These are phyloP conservation scores for Actinernus sp. DNA, from an alignment of 92 coral and sea anemone species.

Conservation along the genomic window DNA sequence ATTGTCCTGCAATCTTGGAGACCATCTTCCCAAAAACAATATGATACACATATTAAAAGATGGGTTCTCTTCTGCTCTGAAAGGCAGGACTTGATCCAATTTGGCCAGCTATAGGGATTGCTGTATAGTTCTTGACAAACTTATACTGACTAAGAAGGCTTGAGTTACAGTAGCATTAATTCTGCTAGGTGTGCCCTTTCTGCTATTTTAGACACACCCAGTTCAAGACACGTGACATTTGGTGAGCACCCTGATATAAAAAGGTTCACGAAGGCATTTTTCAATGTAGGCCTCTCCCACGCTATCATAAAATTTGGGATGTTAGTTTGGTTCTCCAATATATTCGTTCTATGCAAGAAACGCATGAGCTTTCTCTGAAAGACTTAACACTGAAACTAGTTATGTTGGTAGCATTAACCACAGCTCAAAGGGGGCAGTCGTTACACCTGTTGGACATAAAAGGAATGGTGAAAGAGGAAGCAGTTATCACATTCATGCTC, in stretches of 20 bases:
- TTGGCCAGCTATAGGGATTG: slow-evolving; percentile 35
- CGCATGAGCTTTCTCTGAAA: slow-evolving; percentile 19
- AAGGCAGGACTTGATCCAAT: slow-evolving; percentile 53
- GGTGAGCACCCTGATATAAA: slow-evolving; percentile 45
- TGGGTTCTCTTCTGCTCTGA: slow-evolving; percentile 60
- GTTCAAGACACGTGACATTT: slow-evolving; percentile 7
- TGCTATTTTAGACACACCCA: slow-evolving; percentile 3
- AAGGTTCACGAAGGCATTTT: slow-evolving; percentile 48
- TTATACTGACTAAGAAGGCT: slow-evolving; percentile 19
- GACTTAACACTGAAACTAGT: slow-evolving; percentile 14
- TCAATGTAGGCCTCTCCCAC: too few relatives aligned
- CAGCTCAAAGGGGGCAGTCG: slow-evolving; percentile 23
- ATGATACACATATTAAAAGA: slow-evolving; percentile 40
- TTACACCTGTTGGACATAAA: slow-evolving; percentile 14
- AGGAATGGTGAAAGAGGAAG: slow-evolving; percentile 11
- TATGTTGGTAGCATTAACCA: slow-evolving; percentile 9
- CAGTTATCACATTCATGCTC: slow-evolving; percentile 15
- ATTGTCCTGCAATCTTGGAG: slow-evolving; percentile 46
- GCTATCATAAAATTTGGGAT: slow-evolving; percentile 43
- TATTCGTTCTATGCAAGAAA: background rate
- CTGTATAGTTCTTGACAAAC: slow-evolving; percentile 46
- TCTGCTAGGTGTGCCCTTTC: slow-evolving; percentile 59
- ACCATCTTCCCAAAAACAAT: slow-evolving; percentile 43
- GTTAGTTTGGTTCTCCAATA: slow-evolving; percentile 14
- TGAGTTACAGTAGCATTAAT: slow-evolving; percentile 50